Percentiles rank a stretch among this genome's conserved stretches.
These are phyloP conservation scores for Pipistrellus pygmaeus DNA, from an alignment of 2,797 vertebrate species.

Conservation along the genomic window DNA sequence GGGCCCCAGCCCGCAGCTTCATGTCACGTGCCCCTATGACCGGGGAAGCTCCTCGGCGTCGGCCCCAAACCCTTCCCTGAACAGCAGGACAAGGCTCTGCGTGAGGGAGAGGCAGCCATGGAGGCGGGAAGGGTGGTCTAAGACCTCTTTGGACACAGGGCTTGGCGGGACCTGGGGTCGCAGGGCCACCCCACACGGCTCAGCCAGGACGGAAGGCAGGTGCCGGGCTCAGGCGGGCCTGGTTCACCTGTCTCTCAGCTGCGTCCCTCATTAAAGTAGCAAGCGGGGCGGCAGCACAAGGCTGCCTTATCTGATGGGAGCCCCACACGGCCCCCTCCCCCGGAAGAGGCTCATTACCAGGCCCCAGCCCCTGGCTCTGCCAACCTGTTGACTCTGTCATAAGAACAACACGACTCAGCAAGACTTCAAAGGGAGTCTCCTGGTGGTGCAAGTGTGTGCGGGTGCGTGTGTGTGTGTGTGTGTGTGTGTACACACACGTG, in stretches of 20 bases:
- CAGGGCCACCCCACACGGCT: background rate
- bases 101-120: background rate
- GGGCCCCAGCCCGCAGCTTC: background rate
- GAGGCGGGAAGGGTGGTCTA: background rate
- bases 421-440: conserved; percentile 62
- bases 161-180: background rate
- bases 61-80: background rate
- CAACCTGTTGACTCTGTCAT: conserved; percentile 26
- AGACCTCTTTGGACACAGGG: background rate
- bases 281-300: background rate
- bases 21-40: background rate
- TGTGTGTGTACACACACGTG: background rate
- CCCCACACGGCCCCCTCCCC: background rate
- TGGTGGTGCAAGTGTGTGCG: background rate
- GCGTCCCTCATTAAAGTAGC: conserved; percentile 21
- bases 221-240: background rate
- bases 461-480: too few relatives aligned
- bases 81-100: background rate
- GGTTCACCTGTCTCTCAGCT: background rate
- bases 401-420: conserved; percentile 51
- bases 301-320: conserved; percentile 59
- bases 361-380: background rate
- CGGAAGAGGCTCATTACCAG: conserved; percentile 62
- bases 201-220: background rate
- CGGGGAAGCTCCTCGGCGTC: background rate